Percentiles rank a stretch among this genome's conserved stretches.
Evolutionary conservation across 2,888 invertebrate species (phyloP).

Genomic region (Agonopterix subpropinquella): DNA sequence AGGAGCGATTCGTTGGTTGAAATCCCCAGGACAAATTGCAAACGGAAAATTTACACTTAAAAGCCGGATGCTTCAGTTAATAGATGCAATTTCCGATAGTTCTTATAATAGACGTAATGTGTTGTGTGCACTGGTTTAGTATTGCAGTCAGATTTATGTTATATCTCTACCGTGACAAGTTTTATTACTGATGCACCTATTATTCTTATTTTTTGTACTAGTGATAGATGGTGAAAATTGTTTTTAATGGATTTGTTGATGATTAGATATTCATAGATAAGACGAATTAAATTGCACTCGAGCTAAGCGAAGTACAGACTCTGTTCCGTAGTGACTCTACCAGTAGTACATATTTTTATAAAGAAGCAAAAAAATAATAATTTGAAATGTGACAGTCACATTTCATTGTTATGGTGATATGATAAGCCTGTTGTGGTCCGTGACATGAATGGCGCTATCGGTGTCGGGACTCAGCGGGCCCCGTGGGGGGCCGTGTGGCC

Average conservation of each 20-base stretch:
- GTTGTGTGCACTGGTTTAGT: conserved; percentile 36
- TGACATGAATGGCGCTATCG: conserved; percentile 51
- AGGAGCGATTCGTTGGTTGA: conserved; percentile 15
- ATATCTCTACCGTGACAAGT: conserved; percentile 12
- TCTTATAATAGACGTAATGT: conserved; percentile 49
- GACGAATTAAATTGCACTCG: too few relatives aligned
- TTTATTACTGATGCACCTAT: conserved; percentile 14
- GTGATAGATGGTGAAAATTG: too few relatives aligned
- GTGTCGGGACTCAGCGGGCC: conserved; percentile 42
- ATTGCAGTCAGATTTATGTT: conserved; percentile 29
- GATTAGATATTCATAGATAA: too few relatives aligned
- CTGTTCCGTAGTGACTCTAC: too few relatives aligned
- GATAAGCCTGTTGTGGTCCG: conserved; percentile 39
- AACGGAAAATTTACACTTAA: conserved; percentile 73
- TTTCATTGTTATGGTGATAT: conserved; percentile 28
- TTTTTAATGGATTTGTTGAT: too few relatives aligned
- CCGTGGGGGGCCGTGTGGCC: conserved; percentile 25
- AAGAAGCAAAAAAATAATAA: too few relatives aligned
- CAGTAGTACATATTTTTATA: too few relatives aligned
- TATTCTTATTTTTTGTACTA: background rate
- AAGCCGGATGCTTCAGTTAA: conserved; percentile 66
- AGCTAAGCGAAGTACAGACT: too few relatives aligned
- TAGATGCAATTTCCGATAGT: conserved; percentile 67
- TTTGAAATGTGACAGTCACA: conserved; percentile 33
- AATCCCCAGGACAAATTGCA: conserved; percentile 54